phyloP scores from a whole-genome alignment of 2,888 invertebrate genomes.

The Bombylius major region DNA sequence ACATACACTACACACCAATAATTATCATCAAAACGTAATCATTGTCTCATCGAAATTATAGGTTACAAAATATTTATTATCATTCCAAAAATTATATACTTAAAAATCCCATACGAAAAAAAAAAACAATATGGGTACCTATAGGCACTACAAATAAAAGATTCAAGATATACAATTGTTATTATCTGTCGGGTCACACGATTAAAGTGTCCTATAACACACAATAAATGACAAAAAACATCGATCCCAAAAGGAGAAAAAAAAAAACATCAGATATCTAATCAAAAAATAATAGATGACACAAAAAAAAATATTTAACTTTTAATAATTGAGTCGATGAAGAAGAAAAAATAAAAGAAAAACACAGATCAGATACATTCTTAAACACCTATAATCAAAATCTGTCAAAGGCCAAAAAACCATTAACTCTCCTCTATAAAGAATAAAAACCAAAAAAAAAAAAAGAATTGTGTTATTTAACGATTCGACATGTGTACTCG shows the following conservation, averaged over 20 bases:
- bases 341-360: neutral
- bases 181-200: conserved; percentile 11
- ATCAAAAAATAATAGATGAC: no score
- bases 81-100: no score
- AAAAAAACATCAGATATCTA: neutral
- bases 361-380: neutral
- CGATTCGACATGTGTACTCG: conserved; percentile 14
- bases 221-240: neutral
- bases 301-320: no score
- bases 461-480: conserved; percentile 14
- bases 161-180: neutral
- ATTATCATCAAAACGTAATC: neutral
- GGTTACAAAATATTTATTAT: neutral
- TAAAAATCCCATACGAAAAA: no score
- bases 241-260: neutral
- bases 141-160: neutral
- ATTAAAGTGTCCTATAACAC: conserved; percentile 6
- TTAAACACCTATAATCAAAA: neutral
- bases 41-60: neutral
- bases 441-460: no score
- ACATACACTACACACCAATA: neutral
- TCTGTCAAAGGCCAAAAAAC: conserved; percentile 10
- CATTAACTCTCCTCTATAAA: conserved; percentile 3
- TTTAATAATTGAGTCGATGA: no score
- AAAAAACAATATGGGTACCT: no score